These are phyloP conservation scores for Mya arenaria DNA, from an alignment of 1,140 invertebrate species.

Conservation along the genomic window DNA sequence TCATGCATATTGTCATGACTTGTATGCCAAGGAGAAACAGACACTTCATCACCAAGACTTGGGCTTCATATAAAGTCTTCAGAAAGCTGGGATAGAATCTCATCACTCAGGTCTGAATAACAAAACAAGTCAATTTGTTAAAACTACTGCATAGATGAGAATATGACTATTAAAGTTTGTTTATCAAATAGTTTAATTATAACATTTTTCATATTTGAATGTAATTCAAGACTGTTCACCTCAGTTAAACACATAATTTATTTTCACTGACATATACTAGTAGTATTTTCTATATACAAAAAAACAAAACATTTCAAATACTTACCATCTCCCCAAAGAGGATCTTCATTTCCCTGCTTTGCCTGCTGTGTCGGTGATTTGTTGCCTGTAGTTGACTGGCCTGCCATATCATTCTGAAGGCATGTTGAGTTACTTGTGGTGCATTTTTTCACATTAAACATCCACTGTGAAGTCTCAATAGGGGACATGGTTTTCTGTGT, in stretches of 20 bases:
- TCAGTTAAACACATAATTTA: no score
- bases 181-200: no score
- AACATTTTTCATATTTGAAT: no score
- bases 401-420: not conserved
- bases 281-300: no score
- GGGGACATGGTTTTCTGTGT: not conserved
- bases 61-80: no score
- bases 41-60: no score
- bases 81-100: conserved; percentile 60
- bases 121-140: not conserved
- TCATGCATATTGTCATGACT: no score
- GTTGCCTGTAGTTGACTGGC: not conserved
- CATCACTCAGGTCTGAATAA: conserved; percentile 60
- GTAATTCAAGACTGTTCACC: no score
- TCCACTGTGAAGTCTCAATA: not conserved
- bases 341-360: not conserved
- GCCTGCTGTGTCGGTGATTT: not conserved
- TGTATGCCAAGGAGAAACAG: no score
- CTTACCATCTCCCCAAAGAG: conserved; percentile 51
- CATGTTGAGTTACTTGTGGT: not conserved
- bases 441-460: not conserved
- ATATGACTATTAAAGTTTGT: no score
- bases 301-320: not conserved
- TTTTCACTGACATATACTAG: no score
- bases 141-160: no score